Percentiles rank a stretch among this genome's conserved stretches.
These are phyloP conservation scores for Charina bottae DNA, from an alignment of 2,113 vertebrate genomes.

Conservation along the genomic window DNA sequence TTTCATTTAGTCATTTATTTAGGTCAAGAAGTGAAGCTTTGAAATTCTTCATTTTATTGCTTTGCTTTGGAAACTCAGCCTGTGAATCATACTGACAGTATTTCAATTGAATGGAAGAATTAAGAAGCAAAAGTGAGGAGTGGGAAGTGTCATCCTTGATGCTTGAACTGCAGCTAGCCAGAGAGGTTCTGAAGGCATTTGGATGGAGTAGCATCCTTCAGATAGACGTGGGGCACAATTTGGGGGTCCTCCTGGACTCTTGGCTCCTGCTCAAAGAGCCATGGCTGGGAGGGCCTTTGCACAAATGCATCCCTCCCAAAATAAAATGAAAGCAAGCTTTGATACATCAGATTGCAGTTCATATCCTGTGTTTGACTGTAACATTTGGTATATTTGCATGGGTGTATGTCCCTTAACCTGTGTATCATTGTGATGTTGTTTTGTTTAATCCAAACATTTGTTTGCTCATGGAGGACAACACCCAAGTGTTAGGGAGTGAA, in stretches of 20 bases:
- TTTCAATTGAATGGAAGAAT: background rate
- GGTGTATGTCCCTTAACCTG: background rate
- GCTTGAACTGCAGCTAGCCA: background rate
- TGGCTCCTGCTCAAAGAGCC: background rate
- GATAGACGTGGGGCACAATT: background rate
- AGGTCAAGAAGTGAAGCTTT: background rate
- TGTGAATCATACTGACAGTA: background rate
- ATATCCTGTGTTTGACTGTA: background rate
- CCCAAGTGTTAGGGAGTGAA: no score
- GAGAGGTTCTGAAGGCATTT: background rate
- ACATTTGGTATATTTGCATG: background rate
- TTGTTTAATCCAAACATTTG: background rate
- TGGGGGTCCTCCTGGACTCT: background rate
- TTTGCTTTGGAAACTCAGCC: background rate
- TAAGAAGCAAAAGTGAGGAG: background rate
- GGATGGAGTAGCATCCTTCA: background rate
- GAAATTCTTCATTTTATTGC: background rate
- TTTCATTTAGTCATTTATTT: background rate
- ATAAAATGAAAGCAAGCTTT: background rate
- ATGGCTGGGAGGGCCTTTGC: background rate
- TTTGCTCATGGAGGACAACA: background rate
- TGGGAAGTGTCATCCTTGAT: background rate
- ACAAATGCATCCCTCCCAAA: background rate
- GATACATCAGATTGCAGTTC: background rate
- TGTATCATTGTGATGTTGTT: background rate